phyloP scores from a whole-genome alignment of 2,797 vertebrate species.

The Catamblyrhynchus diadema region DNA sequence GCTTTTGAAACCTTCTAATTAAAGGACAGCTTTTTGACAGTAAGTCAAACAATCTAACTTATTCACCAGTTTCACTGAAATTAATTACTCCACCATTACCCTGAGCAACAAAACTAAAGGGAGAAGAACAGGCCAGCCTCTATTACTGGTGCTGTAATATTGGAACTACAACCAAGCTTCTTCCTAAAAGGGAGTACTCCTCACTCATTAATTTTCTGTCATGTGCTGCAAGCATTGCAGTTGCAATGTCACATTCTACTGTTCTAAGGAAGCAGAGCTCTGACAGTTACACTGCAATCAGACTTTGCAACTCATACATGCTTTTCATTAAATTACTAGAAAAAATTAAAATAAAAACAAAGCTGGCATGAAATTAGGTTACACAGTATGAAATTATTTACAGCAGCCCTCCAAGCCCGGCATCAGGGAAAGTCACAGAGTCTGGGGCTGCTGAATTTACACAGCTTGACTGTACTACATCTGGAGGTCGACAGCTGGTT shows the following conservation, averaged over 20 bases:
- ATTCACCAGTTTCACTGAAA: background rate
- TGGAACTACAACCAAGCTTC: background rate
- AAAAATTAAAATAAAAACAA: constrained; percentile 68
- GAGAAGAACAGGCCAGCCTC: background rate
- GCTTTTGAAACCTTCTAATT: background rate
- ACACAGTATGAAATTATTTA: constrained; percentile 61
- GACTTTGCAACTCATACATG: background rate
- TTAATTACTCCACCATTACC: background rate
- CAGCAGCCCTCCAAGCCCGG: constrained; percentile 8
- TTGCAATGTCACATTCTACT: background rate
- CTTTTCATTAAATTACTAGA: constrained; percentile 30
- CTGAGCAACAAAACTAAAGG: background rate
- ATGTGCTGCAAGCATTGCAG: background rate
- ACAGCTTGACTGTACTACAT: constrained; percentile 52
- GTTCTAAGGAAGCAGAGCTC: background rate
- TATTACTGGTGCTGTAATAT: background rate
- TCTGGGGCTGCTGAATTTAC: constrained; percentile 52
- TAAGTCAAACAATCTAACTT: background rate
- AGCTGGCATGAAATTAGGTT: constrained; percentile 71
- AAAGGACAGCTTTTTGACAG: background rate
- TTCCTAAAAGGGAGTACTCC: background rate
- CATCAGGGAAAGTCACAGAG: constrained; percentile 14
- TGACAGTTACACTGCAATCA: background rate
- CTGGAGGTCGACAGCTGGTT: constrained; percentile 73
- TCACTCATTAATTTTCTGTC: background rate